phyloP scores from a whole-genome alignment of 2,888 invertebrate species.

The Drosophila meridionalis region DNA sequence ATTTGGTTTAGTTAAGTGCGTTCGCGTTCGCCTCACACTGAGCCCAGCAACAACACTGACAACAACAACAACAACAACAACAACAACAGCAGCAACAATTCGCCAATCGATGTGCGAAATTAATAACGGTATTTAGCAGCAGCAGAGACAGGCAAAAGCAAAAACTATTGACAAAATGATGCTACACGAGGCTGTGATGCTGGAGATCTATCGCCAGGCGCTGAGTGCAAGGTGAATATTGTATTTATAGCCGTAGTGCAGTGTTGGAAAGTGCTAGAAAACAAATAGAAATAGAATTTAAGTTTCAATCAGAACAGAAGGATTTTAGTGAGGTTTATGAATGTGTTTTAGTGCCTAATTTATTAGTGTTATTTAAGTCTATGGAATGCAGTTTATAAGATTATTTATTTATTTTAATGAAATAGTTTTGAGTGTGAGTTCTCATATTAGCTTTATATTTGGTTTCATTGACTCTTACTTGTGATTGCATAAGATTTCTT shows the following conservation, averaged over 20 bases:
- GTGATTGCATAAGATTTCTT: background rate
- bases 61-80: conserved; percentile 20
- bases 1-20: conserved; percentile 53
- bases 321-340: background rate
- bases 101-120: conserved; percentile 36
- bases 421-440: background rate
- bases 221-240: conserved; percentile 84
- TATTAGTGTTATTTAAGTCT: too few species aligned
- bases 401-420: background rate
- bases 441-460: background rate
- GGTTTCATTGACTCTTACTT: background rate
- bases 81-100: conserved; percentile 15
- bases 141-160: conserved; percentile 10
- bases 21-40: conserved; percentile 33
- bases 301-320: background rate
- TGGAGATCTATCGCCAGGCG: conserved; percentile 86
- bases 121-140: conserved; percentile 32
- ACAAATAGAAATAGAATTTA: background rate
- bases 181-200: conserved; percentile 86
- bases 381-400: background rate
- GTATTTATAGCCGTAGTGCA: conserved; percentile 36
- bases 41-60: conserved; percentile 17
- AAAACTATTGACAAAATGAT: conserved; percentile 81
- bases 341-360: too few species aligned
- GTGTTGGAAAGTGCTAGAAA: conserved; percentile 13